Evolutionary conservation across 2,888 invertebrate species (phyloP).

Genomic region (Diarsia mendica): DNA sequence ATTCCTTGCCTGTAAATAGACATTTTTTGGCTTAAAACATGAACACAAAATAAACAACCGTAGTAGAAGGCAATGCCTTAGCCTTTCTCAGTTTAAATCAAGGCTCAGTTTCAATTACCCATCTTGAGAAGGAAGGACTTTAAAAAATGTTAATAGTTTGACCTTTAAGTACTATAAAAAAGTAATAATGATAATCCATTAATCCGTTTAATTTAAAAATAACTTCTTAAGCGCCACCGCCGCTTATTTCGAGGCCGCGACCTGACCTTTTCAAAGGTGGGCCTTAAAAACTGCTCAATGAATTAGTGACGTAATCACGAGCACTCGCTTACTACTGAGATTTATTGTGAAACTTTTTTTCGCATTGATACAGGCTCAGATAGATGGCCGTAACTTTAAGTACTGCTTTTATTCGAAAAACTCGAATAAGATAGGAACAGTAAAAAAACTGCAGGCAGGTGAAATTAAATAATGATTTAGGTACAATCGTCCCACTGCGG

Average conservation of each 20-base stretch:
- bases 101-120: background rate
- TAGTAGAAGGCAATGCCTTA: background rate
- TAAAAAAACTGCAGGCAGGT: slow-evolving; percentile 15
- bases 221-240: background rate
- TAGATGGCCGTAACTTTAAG: slow-evolving; percentile 63
- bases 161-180: slow-evolving; percentile 1
- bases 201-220: slow-evolving; percentile 19
- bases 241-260: slow-evolving; percentile 35
- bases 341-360: slow-evolving; percentile 68
- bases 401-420: slow-evolving; percentile 57
- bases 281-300: slow-evolving; percentile 48
- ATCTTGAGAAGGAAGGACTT: background rate
- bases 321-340: slow-evolving; percentile 52
- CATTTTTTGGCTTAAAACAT: background rate
- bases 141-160: slow-evolving; percentile 3
- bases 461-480: background rate
- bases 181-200: slow-evolving; percentile 4
- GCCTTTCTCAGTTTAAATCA: background rate
- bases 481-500: background rate
- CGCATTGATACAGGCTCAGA: slow-evolving; percentile 61
- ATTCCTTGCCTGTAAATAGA: background rate
- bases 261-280: slow-evolving; percentile 46
- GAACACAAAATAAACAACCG: background rate
- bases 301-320: slow-evolving; percentile 62
- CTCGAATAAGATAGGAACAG: slow-evolving; percentile 6